Evolutionary conservation across 2,888 invertebrate genomes (phyloP).

Genomic region (Trachelus troglodyta): DNA sequence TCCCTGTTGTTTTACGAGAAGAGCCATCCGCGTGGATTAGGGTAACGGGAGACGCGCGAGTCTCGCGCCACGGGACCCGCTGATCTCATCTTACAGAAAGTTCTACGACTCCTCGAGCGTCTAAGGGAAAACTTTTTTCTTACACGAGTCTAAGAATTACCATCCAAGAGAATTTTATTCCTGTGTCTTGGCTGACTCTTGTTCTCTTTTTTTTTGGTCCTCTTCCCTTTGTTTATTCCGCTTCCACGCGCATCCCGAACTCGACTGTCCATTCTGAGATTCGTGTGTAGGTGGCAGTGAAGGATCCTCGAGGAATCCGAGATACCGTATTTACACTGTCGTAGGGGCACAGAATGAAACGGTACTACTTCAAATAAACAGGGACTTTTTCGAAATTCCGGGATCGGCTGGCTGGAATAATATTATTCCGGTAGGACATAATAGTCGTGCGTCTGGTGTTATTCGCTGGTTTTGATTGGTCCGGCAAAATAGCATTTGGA

Average conservation of each 20-base stretch:
- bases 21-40: conserved; percentile 11
- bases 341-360: conserved; percentile 18
- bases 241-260: neutral
- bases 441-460: neutral
- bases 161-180: neutral
- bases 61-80: neutral
- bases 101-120: neutral
- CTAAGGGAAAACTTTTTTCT: neutral
- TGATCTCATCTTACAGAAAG: neutral
- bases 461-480: conserved; percentile 1
- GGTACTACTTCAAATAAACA: conserved; percentile 37
- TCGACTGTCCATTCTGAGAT: neutral
- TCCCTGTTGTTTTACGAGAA: conserved; percentile 17
- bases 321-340: neutral
- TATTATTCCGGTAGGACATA: conserved; percentile 36
- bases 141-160: neutral
- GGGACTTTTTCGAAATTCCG: conserved; percentile 35
- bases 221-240: neutral
- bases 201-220: neutral
- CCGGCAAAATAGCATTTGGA: neutral
- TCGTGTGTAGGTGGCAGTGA: neutral
- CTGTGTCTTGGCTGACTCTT: neutral
- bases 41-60: conserved; percentile 15
- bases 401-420: conserved; percentile 48
- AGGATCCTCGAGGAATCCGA: conserved; percentile 3